A percentile compares a stretch with the other conserved stretches of the same genome.
These are phyloP conservation scores for Drymodes brunneopygia DNA, from an alignment of 2,113 vertebrate species.

Conservation along the genomic window DNA sequence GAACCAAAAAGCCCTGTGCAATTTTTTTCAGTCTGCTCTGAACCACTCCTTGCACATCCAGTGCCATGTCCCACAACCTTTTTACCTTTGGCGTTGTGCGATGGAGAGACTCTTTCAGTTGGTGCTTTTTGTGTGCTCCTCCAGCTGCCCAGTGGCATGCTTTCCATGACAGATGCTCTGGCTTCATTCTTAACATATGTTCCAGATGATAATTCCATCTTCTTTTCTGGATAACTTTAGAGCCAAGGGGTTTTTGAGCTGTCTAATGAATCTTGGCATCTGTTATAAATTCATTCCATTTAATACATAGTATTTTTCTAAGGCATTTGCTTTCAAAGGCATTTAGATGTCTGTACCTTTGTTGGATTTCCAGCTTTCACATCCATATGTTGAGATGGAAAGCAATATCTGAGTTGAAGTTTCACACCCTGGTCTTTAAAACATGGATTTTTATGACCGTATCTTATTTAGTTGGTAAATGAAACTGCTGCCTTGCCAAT, in stretches of 20 bases:
- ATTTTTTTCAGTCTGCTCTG: neutral
- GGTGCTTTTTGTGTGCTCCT: slow-evolving; percentile 27
- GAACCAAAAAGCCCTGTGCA: neutral
- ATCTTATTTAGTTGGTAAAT: slow-evolving; percentile 33
- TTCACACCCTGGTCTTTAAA: slow-evolving; percentile 45
- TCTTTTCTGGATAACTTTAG: slow-evolving; percentile 66
- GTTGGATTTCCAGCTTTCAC: slow-evolving; percentile 52
- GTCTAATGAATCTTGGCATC: slow-evolving; percentile 65
- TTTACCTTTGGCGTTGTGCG: neutral
- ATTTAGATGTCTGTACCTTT: slow-evolving; percentile 53
- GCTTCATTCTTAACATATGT: slow-evolving; percentile 66
- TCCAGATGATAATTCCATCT: slow-evolving; percentile 67
- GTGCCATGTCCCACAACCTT: neutral
- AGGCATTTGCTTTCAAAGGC: slow-evolving; percentile 49
- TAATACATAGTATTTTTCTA: slow-evolving; percentile 62
- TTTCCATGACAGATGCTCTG: slow-evolving; percentile 65
- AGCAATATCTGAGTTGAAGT: slow-evolving; percentile 34
- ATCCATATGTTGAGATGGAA: slow-evolving; percentile 51
- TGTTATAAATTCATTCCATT: slow-evolving; percentile 66
- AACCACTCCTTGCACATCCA: neutral
- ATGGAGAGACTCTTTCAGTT: neutral
- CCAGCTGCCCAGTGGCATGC: slow-evolving; percentile 64
- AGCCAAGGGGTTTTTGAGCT: slow-evolving; percentile 65
- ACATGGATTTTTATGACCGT: slow-evolving; percentile 14
- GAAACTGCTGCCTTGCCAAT: slow-evolving; percentile 18